Conservation (phyloP, 1,140 invertebrate genomes). For the Lepidurus couesii region DNA sequence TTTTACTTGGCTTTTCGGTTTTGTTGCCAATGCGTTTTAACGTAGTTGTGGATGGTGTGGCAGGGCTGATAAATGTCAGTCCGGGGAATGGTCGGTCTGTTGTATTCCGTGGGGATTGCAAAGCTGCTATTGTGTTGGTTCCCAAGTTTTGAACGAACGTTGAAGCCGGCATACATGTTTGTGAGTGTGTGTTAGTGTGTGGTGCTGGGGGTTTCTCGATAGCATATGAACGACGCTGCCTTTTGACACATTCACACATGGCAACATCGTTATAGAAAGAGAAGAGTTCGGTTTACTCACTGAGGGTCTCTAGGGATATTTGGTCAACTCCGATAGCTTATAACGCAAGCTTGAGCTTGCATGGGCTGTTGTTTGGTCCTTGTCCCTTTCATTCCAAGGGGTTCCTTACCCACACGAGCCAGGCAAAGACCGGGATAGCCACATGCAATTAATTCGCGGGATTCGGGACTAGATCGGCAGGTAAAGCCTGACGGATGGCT, state of each 20-base stretch:
- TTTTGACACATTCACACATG: conserved; percentile 19
- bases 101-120: background rate
- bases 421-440: background rate
- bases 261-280: background rate
- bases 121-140: background rate
- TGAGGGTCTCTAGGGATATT: background rate
- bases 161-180: background rate
- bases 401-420: background rate
- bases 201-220: background rate
- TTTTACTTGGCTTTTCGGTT: background rate
- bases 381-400: background rate
- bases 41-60: conserved; percentile 13
- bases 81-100: background rate
- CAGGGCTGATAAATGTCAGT: background rate
- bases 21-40: background rate
- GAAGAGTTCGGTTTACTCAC: background rate
- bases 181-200: background rate
- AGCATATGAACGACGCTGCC: background rate
- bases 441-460: conserved; percentile 14
- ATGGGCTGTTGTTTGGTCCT: conserved; percentile 3
- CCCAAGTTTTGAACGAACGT: conserved; percentile 1
- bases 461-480: conserved; percentile 6
- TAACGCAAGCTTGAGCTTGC: background rate
- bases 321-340: background rate
- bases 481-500: conserved; percentile 18